Conservation (phyloP, 2,888 invertebrate genomes). For the Oegoconia quadripuncta region DNA sequence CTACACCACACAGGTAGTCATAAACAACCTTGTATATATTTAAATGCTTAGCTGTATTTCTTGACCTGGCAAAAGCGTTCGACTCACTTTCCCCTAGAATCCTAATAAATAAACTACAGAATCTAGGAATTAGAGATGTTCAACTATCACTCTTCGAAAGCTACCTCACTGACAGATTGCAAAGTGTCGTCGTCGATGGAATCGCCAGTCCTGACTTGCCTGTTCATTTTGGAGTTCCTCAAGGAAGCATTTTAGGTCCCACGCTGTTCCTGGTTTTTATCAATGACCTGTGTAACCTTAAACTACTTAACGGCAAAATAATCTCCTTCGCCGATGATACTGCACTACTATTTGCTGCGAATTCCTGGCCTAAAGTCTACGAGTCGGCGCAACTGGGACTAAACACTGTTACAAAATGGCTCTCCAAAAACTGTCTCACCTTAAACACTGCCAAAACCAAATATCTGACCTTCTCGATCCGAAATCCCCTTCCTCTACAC, state of each 20-base stretch:
- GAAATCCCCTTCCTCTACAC: slow-evolving; percentile 3
- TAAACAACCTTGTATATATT: too few species aligned
- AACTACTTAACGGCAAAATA: neutral
- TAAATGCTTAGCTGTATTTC: neutral
- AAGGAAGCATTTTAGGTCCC: too few species aligned
- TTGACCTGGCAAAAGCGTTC: neutral
- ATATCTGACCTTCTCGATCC: slow-evolving; percentile 7
- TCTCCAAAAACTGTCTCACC: slow-evolving; percentile 7
- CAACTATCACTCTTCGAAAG: neutral
- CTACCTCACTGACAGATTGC: neutral
- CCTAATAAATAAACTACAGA: neutral
- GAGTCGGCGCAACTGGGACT: neutral
- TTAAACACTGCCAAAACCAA: slow-evolving; percentile 9
- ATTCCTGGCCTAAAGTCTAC: slow-evolving; percentile 2
- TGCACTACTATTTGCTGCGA: slow-evolving; percentile 5
- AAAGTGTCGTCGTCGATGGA: neutral
- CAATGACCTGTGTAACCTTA: slow-evolving; percentile 1
- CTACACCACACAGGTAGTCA: too few species aligned
- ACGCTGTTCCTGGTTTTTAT: too few species aligned
- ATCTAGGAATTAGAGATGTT: neutral
- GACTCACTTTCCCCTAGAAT: neutral
- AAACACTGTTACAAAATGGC: slow-evolving; percentile 2
- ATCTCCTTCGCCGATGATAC: slow-evolving; percentile 12
- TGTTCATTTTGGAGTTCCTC: neutral
- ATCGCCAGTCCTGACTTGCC: neutral